These are phyloP conservation scores for Tamias sibiricus DNA, from an alignment of 2,113 vertebrate genomes.

Conservation along the genomic window DNA sequence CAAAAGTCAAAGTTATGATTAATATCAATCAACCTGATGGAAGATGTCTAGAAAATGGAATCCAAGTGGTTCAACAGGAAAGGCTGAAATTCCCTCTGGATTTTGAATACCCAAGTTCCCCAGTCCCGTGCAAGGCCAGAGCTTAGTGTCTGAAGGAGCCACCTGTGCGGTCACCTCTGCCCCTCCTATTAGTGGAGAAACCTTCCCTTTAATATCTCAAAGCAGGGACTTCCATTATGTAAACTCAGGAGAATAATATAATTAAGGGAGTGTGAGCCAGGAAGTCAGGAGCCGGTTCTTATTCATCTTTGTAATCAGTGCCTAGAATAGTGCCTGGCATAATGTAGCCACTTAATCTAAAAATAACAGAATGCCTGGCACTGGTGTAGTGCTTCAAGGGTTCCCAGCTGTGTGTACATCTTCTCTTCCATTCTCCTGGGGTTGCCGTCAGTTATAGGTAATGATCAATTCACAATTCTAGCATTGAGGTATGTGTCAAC, in stretches of 20 bases:
- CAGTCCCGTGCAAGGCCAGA: accelerated
- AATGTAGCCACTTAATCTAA: background rate
- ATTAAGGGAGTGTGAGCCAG: background rate
- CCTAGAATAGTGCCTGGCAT: background rate
- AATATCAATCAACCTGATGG: background rate
- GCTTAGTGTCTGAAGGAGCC: background rate
- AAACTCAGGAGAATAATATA: background rate
- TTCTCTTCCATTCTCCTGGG: background rate
- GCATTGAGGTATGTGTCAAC: background rate
- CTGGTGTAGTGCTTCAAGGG: background rate
- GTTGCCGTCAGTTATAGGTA: background rate
- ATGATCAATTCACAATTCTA: background rate
- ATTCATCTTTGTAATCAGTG: background rate
- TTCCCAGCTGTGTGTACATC: background rate
- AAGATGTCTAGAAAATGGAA: background rate
- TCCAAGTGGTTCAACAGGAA: background rate
- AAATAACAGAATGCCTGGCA: background rate
- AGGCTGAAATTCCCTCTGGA: background rate
- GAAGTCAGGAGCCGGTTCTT: background rate
- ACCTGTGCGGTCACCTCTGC: background rate
- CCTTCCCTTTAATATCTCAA: background rate
- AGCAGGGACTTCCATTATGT: background rate
- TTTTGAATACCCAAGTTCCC: background rate
- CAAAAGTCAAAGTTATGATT: background rate
- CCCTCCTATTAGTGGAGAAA: background rate